Evolutionary conservation across 30 jellyfish, hydroid and myxozoan genomes (phyloP).

Genomic region (Pseudorhiza aurosa): DNA sequence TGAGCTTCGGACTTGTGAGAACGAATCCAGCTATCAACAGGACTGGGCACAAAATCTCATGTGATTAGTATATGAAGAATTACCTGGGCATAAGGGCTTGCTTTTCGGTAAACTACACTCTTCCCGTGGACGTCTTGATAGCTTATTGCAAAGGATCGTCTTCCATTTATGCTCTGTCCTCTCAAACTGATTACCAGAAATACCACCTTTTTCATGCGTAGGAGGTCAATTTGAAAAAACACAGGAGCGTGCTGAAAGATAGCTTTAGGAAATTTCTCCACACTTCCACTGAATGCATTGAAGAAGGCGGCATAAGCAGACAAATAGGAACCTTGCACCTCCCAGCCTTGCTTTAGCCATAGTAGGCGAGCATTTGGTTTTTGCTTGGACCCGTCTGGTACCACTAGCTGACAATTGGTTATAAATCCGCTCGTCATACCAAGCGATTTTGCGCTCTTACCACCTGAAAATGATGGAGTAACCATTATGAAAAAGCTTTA

Average conservation of each 20-base stretch:
- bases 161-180: neutral
- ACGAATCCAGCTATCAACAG: no score
- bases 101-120: neutral
- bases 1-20: no score
- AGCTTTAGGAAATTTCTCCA: neutral
- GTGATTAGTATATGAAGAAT: no score
- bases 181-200: neutral
- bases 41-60: no score
- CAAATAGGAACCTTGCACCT: neutral
- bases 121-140: neutral
- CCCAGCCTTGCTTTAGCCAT: neutral
- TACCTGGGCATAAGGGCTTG: no score
- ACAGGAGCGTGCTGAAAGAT: neutral
- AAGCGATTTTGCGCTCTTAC: neutral
- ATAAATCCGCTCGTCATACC: constrained; percentile 3
- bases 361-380: neutral
- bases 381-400: neutral
- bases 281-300: neutral
- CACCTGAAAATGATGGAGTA: neutral
- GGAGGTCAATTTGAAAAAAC: neutral
- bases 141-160: neutral
- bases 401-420: neutral
- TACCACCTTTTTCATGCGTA: neutral
- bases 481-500: no score
- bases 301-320: neutral